Base-by-base conservation (phyloP, 2,888 invertebrate species). In the Taenaris catops region DNA sequence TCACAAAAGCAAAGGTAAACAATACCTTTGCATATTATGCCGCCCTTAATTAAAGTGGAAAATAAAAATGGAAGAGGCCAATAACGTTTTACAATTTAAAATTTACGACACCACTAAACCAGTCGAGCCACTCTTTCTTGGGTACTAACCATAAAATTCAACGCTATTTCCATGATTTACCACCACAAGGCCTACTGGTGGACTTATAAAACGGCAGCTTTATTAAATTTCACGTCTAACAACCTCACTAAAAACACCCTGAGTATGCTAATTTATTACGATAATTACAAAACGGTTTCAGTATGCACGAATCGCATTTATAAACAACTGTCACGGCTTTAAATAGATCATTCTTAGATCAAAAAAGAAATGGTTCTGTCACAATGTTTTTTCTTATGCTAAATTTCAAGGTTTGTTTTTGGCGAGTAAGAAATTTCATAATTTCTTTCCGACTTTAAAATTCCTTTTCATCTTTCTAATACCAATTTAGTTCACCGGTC, bases 81-180 rank as follows among this genome's bases (percentile, higher is more conserved):
- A 43, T 40, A 40, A 44, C 36, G 40, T 40, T 40, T 44, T 37
- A 45, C 42, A 42, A 42, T 45, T 42, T 37, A 23, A 45, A 37
- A 38, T 45, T 45, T 37, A 45, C 42, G 42, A 37, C 20, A 20
- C 24, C 24, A 26, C 36, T 34, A 34, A 42, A 45, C 44, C 44
- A 28, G 5, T 8, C 26, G 32, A 28, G 28, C 33, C 36, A 34
- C 36, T 31, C 33, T 24, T 17, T 40, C 44, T 37, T 28, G 38
- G 32, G 40, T 48, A 53, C 53, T 37, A 34, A 81, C 83, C 83
- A 84, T 84, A 53, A 50, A 83, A 51, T 84, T 83, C 33, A 61
- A 71, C 0, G 80, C 78, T 28, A 84, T 84, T 49, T 83, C 83
- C 83, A 84, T 83, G 34, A 40, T 45, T 41, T 33, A 36, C 35